Base-by-base conservation (phyloP, 1,140 invertebrate species). In the Leptopilina clavipes region DNA sequence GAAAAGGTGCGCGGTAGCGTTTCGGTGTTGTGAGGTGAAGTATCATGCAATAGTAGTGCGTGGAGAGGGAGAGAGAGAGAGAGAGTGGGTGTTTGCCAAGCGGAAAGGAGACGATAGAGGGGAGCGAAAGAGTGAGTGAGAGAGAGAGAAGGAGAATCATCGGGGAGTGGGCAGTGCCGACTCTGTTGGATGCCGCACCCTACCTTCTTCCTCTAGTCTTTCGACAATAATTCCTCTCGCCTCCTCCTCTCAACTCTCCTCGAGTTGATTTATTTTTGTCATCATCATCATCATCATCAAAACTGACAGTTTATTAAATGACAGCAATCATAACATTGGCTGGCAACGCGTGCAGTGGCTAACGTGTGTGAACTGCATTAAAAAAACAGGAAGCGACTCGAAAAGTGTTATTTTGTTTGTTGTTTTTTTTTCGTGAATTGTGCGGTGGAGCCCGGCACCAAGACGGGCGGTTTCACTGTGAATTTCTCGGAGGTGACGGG, bases 401-500 rank as follows among this genome's bases (percentile, higher is more conserved):
- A n/a, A n/a, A n/a, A n/a, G n/a, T n/a, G n/a, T n/a, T n/a, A n/a
- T n/a, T n/a, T n/a, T n/a, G n/a, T n/a, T n/a, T n/a, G n/a, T n/a
- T n/a, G n/a, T 72, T 74, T 76, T 19, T 79, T n/a, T n/a, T 72
- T 48, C 18, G 44, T 25, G 18, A 48, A n/a, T 72, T 72, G 80
- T 72, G 80, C 81, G 82, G 80, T 82, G 82, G 81, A 83, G 87
- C 76, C 84, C 81, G 78, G 45, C 74, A 70, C 78, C 72, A 79
- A 76, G 77, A 86, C 86, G 86, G 85, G 82, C 78, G 86, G 81
- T 82, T 85, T 85, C 83, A 87, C 84, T 78, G 86, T 87, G 83
- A 86, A 88, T 87, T 85, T 88, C 79, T 80, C 86, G 83, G 84
- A 88, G 82, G 84, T 85, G 79, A 86, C 87, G 81, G 83, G 86